Percentiles rank a stretch among this genome's conserved stretches.
These are phyloP conservation scores for Sphaeramia orbicularis DNA, from an alignment of 2,797 vertebrate species.

Conservation along the genomic window DNA sequence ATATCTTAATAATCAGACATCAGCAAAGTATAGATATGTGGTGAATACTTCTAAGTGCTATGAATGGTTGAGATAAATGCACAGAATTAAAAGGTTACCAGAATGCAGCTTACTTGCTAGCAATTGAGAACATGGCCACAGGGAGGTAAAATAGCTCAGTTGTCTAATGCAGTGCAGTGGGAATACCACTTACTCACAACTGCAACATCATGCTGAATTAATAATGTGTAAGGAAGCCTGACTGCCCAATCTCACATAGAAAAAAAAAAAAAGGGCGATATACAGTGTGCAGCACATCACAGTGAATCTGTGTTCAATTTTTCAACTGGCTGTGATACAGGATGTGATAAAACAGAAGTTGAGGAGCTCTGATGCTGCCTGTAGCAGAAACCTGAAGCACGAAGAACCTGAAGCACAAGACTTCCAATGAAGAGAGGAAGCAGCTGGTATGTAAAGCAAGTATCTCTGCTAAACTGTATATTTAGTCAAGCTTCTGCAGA, in stretches of 20 bases:
- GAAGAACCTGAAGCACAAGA: conserved; percentile 21
- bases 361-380: conserved; percentile 18
- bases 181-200: conserved; percentile 61
- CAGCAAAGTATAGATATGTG: not conserved
- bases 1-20: conserved; percentile 11
- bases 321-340: conserved; percentile 37
- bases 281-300: conserved; percentile 29
- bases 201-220: conserved; percentile 67
- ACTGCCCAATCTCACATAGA: conserved; percentile 26
- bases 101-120: conserved; percentile 37
- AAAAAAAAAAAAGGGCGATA: conserved; percentile 17
- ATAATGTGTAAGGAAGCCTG: conserved; percentile 59
- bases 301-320: conserved; percentile 34
- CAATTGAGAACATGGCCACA: conserved; percentile 60
- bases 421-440: conserved; percentile 25
- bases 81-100: conserved; percentile 28
- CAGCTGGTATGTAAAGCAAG: not conserved
- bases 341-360: conserved; percentile 26
- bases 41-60: conserved; percentile 12
- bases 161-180: conserved; percentile 50
- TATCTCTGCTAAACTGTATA: not conserved
- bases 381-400: conserved; percentile 20
- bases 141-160: conserved; percentile 55
- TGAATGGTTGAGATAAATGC: conserved; percentile 30
- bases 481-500: not conserved